A percentile compares a stretch with the other conserved stretches of the same genome.
Conservation (phyloP, 2,888 invertebrate species). For the Abscondita cerata region DNA sequence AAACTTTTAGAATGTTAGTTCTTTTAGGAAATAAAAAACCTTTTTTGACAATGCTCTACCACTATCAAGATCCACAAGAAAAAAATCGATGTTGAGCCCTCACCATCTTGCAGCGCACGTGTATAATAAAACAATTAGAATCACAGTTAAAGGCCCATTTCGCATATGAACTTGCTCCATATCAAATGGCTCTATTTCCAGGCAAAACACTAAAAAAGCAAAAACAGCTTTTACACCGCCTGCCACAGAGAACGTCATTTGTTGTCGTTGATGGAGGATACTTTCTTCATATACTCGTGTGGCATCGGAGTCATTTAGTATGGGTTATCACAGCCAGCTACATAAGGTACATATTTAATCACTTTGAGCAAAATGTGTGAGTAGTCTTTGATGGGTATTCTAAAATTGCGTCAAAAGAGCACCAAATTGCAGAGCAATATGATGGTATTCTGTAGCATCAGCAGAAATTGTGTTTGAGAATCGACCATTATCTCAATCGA, state of each 20-base stretch:
- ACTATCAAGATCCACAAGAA: no score
- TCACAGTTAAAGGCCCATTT: no score
- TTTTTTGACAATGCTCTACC: no score
- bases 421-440: constrained; percentile 1
- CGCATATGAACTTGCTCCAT: no score
- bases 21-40: no score
- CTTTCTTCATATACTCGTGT: constrained; percentile 7
- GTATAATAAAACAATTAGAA: no score
- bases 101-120: no score
- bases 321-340: constrained; percentile 8
- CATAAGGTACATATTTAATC: constrained; percentile 13
- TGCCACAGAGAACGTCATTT: constrained; percentile 6
- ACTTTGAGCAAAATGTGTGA: background rate
- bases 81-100: no score
- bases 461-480: no score
- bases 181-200: no score
- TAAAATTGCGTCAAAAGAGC: background rate
- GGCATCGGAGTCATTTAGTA: background rate
- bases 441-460: background rate
- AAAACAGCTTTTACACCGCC: constrained; percentile 7
- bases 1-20: no score
- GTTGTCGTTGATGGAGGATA: constrained; percentile 8
- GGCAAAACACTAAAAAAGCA: background rate
- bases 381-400: background rate
- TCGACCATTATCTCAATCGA: no score